phyloP scores from a whole-genome alignment of 2,888 invertebrate species.

The Stramonita haemastoma region DNA sequence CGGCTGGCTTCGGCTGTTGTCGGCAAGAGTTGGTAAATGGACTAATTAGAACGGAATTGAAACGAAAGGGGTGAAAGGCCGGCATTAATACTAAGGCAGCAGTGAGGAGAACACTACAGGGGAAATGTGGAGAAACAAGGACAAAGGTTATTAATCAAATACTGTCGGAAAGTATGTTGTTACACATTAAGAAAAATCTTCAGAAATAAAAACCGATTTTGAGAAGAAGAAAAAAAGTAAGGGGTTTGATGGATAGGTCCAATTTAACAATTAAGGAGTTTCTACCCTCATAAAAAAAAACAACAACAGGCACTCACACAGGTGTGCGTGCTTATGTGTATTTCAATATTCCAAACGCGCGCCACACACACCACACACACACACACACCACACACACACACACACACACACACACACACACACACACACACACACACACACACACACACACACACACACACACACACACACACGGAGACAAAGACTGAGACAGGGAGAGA shows the following conservation, averaged over 20 bases:
- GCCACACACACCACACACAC: background rate
- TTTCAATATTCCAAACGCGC: background rate
- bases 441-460: background rate
- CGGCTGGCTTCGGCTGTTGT: constrained; percentile 6
- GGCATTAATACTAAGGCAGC: too few species aligned
- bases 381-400: background rate
- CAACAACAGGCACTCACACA: too few species aligned
- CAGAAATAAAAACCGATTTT: too few species aligned
- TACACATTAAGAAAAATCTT: too few species aligned
- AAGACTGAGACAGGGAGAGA: background rate
- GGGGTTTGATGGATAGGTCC: too few species aligned
- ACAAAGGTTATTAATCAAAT: too few species aligned
- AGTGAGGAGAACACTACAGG: too few species aligned
- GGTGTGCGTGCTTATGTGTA: background rate
- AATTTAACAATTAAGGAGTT: too few species aligned
- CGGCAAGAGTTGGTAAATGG: background rate
- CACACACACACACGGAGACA: background rate
- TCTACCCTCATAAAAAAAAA: too few species aligned
- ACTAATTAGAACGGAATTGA: constrained; percentile 10
- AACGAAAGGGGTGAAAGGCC: background rate
- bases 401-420: background rate
- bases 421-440: constrained; percentile 23
- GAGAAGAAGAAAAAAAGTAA: too few species aligned
- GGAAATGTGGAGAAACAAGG: too few species aligned
- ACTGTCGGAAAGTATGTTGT: too few species aligned